Conservation (phyloP, 2,888 invertebrate species). For the Protonemura montana region DNA sequence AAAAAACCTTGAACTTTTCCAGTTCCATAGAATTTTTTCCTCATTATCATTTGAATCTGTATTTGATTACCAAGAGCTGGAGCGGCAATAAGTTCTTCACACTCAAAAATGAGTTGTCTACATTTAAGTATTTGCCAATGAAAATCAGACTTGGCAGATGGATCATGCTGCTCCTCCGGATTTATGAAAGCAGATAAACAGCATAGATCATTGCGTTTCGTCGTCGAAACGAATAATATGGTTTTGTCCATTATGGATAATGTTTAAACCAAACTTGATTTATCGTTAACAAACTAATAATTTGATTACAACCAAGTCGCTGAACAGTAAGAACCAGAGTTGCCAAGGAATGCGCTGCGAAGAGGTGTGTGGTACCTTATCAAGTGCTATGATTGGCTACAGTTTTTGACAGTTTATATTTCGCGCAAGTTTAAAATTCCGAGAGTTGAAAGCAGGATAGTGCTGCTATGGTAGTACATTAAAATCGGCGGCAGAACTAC, state of each 20-base stretch:
- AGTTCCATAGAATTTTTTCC: background rate
- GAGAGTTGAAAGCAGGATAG: too few relatives aligned
- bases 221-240: background rate
- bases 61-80: slow-evolving; percentile 52
- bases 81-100: slow-evolving; percentile 53
- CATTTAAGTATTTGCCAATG: slow-evolving; percentile 56
- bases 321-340: too few relatives aligned
- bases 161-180: slow-evolving; percentile 51
- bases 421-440: too few relatives aligned
- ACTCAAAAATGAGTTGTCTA: slow-evolving; percentile 53
- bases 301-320: too few relatives aligned
- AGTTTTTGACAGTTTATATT: too few relatives aligned
- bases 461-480: too few relatives aligned
- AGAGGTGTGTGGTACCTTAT: too few relatives aligned
- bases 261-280: background rate
- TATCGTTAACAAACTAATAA: background rate
- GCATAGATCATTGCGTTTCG: slow-evolving; percentile 48
- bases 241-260: background rate
- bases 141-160: slow-evolving; percentile 54
- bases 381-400: too few relatives aligned
- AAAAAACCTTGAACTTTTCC: background rate
- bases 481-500: too few relatives aligned
- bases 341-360: too few relatives aligned
- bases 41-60: slow-evolving; percentile 53
- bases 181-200: slow-evolving; percentile 53